A percentile compares a stretch with the other conserved stretches of the same genome.
These are phyloP conservation scores for Kryptopterus vitreolus DNA, from an alignment of 2,797 vertebrate species.

Conservation along the genomic window DNA sequence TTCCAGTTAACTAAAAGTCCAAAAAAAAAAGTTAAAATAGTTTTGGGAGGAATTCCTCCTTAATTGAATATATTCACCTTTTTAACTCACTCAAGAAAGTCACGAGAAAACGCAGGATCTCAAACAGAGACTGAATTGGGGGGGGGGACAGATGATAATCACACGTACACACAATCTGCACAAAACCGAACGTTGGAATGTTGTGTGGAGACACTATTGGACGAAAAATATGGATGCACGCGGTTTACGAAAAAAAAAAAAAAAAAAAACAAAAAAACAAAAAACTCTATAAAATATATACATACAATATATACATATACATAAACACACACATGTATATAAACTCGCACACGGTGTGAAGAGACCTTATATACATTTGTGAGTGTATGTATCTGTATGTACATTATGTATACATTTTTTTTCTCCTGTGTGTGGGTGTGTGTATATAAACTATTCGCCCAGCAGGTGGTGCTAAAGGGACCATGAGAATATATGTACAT, in stretches of 20 bases:
- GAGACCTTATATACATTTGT: slow-evolving; percentile 60
- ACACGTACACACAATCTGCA: neutral
- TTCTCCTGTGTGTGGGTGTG: neutral
- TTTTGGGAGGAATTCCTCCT: neutral
- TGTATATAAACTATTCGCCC: neutral
- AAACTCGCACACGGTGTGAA: slow-evolving; percentile 41
- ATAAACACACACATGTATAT: slow-evolving; percentile 68
- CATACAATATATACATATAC: slow-evolving; percentile 73
- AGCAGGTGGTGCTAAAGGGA: neutral
- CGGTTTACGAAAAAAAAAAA: slow-evolving; percentile 52
- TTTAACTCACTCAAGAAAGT: neutral
- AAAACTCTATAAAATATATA: slow-evolving; percentile 76
- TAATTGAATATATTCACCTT: neutral
- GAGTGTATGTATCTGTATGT: slow-evolving; percentile 71
- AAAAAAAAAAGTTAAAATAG: neutral
- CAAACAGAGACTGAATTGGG: neutral
- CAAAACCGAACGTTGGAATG: neutral
- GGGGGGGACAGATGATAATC: neutral
- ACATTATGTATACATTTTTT: slow-evolving; percentile 70
- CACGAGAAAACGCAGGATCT: neutral
- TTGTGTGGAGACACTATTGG: neutral
- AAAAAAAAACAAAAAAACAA: no score
- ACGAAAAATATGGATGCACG: neutral
- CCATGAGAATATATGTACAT: neutral
- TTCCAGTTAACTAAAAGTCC: neutral